Percentiles rank a stretch among this genome's conserved stretches.
phyloP scores from a whole-genome alignment of 2,888 invertebrate genomes.

The Drosophila borealis region DNA sequence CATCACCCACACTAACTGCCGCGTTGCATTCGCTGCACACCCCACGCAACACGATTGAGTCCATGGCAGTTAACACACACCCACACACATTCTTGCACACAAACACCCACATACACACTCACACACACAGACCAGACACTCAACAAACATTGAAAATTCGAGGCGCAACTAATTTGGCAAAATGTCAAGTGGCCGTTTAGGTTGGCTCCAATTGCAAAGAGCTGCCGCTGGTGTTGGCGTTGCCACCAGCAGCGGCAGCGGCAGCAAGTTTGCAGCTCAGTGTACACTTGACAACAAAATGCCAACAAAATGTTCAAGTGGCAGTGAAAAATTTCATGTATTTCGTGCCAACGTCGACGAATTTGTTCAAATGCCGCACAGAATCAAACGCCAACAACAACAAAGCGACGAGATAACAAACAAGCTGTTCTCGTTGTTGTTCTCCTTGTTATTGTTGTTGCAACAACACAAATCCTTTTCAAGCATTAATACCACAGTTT shows the following conservation, averaged over 20 bases:
- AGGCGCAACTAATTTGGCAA: slow-evolving; percentile 75
- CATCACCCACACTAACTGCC: slow-evolving; percentile 19
- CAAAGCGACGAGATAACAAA: slow-evolving; percentile 17
- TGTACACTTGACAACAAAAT: slow-evolving; percentile 53
- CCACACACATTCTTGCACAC: neutral
- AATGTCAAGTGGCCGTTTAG: slow-evolving; percentile 73
- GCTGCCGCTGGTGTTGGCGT: slow-evolving; percentile 37
- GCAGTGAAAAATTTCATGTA: slow-evolving; percentile 72
- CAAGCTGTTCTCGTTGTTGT: slow-evolving; percentile 21
- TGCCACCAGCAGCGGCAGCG: slow-evolving; percentile 16
- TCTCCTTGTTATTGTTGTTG: slow-evolving; percentile 13
- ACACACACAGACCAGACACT: slow-evolving; percentile 21
- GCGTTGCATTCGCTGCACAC: slow-evolving; percentile 17
- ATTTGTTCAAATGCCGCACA: slow-evolving; percentile 58
- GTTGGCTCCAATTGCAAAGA: slow-evolving; percentile 60
- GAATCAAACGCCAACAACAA: slow-evolving; percentile 9
- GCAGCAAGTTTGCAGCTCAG: slow-evolving; percentile 37
- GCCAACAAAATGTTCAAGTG: slow-evolving; percentile 65
- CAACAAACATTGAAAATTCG: slow-evolving; percentile 54
- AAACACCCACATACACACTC: slow-evolving; percentile 7
- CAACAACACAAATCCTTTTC: slow-evolving; percentile 40
- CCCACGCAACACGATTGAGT: slow-evolving; percentile 23
- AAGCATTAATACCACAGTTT: slow-evolving; percentile 34
- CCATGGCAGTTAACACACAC: slow-evolving; percentile 9
- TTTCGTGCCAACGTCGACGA: slow-evolving; percentile 53